These are phyloP conservation scores for Physocephala rufipes DNA, from an alignment of 2,888 invertebrate species.

Conservation along the genomic window DNA sequence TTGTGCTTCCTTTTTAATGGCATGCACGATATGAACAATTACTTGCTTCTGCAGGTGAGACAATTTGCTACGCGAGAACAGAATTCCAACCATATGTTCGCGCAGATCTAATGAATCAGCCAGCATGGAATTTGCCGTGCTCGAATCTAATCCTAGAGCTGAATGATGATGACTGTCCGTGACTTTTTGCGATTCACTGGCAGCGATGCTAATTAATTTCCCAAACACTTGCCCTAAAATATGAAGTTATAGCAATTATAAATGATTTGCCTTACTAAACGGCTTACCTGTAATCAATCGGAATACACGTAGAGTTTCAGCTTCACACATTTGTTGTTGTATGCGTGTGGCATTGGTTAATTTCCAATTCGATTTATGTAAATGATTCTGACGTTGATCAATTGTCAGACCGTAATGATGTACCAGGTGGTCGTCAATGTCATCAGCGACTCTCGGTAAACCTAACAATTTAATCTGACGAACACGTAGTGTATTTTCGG, in stretches of 20 bases:
- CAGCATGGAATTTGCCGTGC: conserved; percentile 58
- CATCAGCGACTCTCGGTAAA: conserved; percentile 63
- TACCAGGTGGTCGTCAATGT: conserved; percentile 44
- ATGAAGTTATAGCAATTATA: not conserved
- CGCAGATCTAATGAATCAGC: conserved; percentile 77
- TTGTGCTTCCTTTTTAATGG: conserved; percentile 88
- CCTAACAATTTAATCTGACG: conserved; percentile 82
- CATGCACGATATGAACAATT: conserved; percentile 88
- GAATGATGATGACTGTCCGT: conserved; percentile 45
- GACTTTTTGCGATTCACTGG: conserved; percentile 46
- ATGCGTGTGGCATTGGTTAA: conserved; percentile 67
- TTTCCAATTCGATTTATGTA: conserved; percentile 56
- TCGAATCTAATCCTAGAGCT: conserved; percentile 53
- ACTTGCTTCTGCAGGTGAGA: conserved; percentile 94
- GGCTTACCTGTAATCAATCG: conserved; percentile 76
- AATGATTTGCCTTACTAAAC: not conserved
- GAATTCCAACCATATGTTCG: conserved; percentile 95
- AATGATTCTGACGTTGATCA: conserved; percentile 38
- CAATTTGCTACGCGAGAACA: conserved; percentile 92
- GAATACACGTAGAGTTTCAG: conserved; percentile 92
- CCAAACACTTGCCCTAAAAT: conserved; percentile 80
- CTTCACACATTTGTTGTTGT: conserved; percentile 87
- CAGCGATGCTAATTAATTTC: conserved; percentile 75
- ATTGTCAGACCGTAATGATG: conserved; percentile 25
- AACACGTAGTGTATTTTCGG: conserved; percentile 88